Percentiles rank a stretch among this genome's conserved stretches.
These are phyloP conservation scores for Ariopsis seemanni DNA, from an alignment of 2,113 vertebrate species.

Conservation along the genomic window DNA sequence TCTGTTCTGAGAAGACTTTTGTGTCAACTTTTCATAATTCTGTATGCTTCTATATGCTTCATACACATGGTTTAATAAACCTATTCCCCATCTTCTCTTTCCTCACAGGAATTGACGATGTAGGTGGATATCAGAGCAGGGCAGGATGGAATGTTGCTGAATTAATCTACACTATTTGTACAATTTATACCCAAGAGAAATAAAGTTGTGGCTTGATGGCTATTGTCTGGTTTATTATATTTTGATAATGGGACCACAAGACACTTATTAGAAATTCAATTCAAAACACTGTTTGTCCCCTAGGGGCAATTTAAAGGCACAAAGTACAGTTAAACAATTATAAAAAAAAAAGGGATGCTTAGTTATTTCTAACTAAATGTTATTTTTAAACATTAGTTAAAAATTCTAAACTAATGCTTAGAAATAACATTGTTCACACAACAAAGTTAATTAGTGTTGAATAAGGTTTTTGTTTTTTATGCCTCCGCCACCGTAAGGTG, in stretches of 20 bases:
- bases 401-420: too few relatives aligned
- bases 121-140: slow-evolving; percentile 72
- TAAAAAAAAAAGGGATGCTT: too few relatives aligned
- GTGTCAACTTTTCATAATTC: slow-evolving; percentile 43
- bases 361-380: too few relatives aligned
- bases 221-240: slow-evolving; percentile 38
- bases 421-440: too few relatives aligned
- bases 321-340: too few relatives aligned
- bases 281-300: too few relatives aligned
- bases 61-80: neutral
- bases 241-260: neutral
- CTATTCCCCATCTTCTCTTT: slow-evolving; percentile 27
- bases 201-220: slow-evolving; percentile 93
- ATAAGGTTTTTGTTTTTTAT: too few relatives aligned
- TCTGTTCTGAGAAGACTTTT: slow-evolving; percentile 73
- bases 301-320: too few relatives aligned
- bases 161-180: slow-evolving; percentile 85
- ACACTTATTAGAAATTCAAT: neutral
- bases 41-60: neutral
- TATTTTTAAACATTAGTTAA: too few relatives aligned
- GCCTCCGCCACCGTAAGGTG: too few relatives aligned
- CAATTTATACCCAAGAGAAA: slow-evolving; percentile 95
- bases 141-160: slow-evolving; percentile 79
- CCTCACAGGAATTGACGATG: slow-evolving; percentile 93
- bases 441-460: neutral